Percentiles rank a stretch among this genome's conserved stretches.
Conservation (phyloP, 1,140 invertebrate genomes). For the Magallana ariakensis region DNA sequence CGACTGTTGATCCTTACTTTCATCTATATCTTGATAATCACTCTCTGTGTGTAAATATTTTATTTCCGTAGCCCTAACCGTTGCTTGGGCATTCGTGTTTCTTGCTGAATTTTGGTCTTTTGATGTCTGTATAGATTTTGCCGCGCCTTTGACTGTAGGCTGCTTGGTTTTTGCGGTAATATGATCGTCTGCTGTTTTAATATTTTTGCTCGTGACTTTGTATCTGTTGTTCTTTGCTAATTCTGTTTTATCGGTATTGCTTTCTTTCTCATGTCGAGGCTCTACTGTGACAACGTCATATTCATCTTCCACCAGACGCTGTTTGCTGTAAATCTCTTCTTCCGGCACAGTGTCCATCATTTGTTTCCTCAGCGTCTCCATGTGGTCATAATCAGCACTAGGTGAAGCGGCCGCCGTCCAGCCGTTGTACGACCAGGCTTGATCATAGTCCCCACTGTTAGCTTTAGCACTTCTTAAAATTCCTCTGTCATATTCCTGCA, state of each 20-base stretch:
- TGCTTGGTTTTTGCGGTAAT: neutral
- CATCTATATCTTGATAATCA: too few species aligned
- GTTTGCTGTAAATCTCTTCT: neutral
- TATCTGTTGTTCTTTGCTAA: neutral
- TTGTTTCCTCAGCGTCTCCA: neutral
- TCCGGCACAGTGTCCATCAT: neutral
- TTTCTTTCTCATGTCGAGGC: neutral
- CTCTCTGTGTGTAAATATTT: too few species aligned
- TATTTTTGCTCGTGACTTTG: neutral
- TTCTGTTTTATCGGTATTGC: neutral
- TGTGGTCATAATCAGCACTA: neutral
- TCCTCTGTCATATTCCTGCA: neutral
- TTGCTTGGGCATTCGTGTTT: too few species aligned
- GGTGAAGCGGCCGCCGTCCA: neutral
- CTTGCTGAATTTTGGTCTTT: too few species aligned
- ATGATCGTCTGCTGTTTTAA: neutral
- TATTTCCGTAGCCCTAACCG: too few species aligned
- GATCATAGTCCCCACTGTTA: neutral
- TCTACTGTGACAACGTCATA: neutral
- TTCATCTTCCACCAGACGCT: neutral
- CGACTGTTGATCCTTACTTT: too few species aligned
- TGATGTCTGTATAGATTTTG: neutral
- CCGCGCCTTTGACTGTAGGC: neutral
- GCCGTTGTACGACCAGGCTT: neutral
- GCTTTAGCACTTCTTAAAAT: neutral